These are phyloP conservation scores for Abrostola tripartita DNA, from an alignment of 2,888 invertebrate species.

Conservation along the genomic window DNA sequence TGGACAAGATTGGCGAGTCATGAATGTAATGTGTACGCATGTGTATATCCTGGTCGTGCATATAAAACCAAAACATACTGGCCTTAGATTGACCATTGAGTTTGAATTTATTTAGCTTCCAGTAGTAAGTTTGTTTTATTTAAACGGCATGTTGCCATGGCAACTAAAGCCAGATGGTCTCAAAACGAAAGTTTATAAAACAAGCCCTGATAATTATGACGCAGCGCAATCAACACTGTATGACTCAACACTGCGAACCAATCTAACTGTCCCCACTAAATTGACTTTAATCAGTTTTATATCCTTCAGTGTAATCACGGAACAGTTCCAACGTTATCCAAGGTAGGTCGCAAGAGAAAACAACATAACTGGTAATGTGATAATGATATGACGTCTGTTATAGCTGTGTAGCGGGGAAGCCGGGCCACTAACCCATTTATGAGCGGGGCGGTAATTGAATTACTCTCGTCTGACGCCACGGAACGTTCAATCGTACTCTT, in stretches of 20 bases:
- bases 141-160: too few species aligned
- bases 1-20: conserved; percentile 34
- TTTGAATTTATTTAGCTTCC: neutral
- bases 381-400: conserved; percentile 61
- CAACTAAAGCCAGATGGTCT: neutral
- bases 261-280: neutral
- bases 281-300: neutral
- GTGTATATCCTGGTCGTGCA: conserved; percentile 40
- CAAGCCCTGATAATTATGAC: neutral
- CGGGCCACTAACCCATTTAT: conserved; percentile 81
- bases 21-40: conserved; percentile 30
- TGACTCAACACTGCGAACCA: neutral
- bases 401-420: conserved; percentile 67
- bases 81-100: conserved; percentile 14
- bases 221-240: neutral
- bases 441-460: conserved; percentile 77
- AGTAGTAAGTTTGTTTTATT: neutral
- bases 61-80: conserved; percentile 24
- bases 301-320: conserved; percentile 22
- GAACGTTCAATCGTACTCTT: conserved; percentile 46
- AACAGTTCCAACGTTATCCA: conserved; percentile 25
- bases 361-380: conserved; percentile 64
- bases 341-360: conserved; percentile 46
- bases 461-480: conserved; percentile 65
- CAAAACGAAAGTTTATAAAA: neutral